phyloP scores from a whole-genome alignment of 2,888 invertebrate species.

The Polyommatus iphigenia region DNA sequence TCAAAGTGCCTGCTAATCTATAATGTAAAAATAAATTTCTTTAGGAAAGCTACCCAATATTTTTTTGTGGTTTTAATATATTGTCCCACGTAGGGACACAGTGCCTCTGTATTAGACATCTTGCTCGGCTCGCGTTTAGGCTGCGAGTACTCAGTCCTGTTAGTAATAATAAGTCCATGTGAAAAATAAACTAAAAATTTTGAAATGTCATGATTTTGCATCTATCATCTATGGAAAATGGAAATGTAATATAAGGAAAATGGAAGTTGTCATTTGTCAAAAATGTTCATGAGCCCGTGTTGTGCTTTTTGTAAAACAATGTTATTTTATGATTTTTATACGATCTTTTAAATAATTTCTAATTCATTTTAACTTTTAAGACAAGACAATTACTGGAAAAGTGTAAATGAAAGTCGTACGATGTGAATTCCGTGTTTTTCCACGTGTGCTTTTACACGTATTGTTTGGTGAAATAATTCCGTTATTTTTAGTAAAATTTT shows the following conservation, averaged over 20 bases:
- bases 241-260: no score
- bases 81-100: no score
- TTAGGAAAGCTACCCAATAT: no score
- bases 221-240: no score
- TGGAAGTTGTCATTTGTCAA: not conserved
- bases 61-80: no score
- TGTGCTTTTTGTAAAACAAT: not conserved
- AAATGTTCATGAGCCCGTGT: not conserved
- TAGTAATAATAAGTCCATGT: no score
- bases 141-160: no score
- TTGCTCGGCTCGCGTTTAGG: no score
- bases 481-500: not conserved
- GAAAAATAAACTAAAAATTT: no score
- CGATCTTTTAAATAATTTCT: not conserved
- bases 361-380: not conserved
- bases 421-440: not conserved
- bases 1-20: no score
- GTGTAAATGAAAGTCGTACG: not conserved
- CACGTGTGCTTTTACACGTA: constrained; percentile 18
- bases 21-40: no score
- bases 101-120: no score
- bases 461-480: not conserved
- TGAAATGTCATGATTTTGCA: not conserved
- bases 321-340: not conserved
- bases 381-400: not conserved